These are phyloP conservation scores for Schizaphis graminum DNA, from an alignment of 2,888 invertebrate species.

Conservation along the genomic window DNA sequence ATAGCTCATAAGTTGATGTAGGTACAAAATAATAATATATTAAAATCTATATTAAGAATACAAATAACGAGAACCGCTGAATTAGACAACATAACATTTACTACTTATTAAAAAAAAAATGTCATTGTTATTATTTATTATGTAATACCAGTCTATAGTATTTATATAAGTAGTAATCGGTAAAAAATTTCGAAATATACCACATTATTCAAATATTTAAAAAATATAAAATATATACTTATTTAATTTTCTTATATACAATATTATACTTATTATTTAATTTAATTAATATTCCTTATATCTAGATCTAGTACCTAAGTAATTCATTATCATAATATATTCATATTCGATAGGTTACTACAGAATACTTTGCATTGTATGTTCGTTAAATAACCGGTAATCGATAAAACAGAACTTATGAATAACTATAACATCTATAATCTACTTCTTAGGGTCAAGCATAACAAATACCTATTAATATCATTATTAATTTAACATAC, in stretches of 20 bases:
- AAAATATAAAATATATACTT: neutral
- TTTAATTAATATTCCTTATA: neutral
- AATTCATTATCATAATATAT: neutral
- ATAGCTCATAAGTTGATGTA: too few relatives aligned
- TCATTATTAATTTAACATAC: neutral
- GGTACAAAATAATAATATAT: too few relatives aligned
- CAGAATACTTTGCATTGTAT: neutral
- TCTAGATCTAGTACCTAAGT: neutral
- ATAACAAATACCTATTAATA: neutral
- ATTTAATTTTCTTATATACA: neutral
- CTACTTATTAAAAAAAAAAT: too few relatives aligned
- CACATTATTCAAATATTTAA: too few relatives aligned
- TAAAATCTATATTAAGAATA: too few relatives aligned
- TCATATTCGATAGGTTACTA: neutral
- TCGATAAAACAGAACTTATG: neutral
- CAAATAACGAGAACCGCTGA: too few relatives aligned
- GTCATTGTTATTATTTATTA: too few relatives aligned
- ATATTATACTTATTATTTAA: neutral
- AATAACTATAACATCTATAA: neutral
- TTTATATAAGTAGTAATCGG: too few relatives aligned
- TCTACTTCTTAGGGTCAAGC: neutral
- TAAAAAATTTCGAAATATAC: too few relatives aligned
- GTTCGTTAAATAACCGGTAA: neutral
- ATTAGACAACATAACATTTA: too few relatives aligned
- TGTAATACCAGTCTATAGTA: too few relatives aligned